Percentiles rank a stretch among this genome's conserved stretches.
phyloP scores from a whole-genome alignment of 2,113 vertebrate species.

The Microtus richardsoni region DNA sequence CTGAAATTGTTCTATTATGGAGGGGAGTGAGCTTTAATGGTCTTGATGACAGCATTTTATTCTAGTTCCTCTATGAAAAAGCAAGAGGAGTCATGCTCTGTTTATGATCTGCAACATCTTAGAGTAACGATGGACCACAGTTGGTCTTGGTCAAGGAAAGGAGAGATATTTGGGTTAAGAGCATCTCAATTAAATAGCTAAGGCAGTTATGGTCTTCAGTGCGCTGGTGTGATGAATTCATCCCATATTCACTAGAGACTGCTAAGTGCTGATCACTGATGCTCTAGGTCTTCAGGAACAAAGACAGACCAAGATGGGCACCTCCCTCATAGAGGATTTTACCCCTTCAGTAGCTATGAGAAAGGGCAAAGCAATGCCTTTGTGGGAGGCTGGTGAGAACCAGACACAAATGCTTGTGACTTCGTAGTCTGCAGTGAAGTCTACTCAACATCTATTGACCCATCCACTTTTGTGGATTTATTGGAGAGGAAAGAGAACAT shows the following conservation, averaged over 20 bases:
- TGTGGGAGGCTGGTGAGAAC: background rate
- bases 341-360: background rate
- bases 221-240: background rate
- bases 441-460: background rate
- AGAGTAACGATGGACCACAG: background rate
- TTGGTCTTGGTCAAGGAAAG: background rate
- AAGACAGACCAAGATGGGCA: background rate
- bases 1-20: background rate
- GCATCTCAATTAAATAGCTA: background rate
- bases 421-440: background rate
- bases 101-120: background rate
- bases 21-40: background rate
- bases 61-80: background rate
- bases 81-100: background rate
- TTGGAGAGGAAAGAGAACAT: background rate
- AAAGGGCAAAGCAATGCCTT: background rate
- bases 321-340: background rate
- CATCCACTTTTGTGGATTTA: background rate
- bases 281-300: background rate
- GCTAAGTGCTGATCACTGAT: background rate
- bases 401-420: background rate
- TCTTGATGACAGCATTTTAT: background rate
- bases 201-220: background rate
- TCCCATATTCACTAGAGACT: background rate
- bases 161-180: background rate